phyloP scores from a whole-genome alignment of 1,140 invertebrate species.

The Drosophila ohnishii region DNA sequence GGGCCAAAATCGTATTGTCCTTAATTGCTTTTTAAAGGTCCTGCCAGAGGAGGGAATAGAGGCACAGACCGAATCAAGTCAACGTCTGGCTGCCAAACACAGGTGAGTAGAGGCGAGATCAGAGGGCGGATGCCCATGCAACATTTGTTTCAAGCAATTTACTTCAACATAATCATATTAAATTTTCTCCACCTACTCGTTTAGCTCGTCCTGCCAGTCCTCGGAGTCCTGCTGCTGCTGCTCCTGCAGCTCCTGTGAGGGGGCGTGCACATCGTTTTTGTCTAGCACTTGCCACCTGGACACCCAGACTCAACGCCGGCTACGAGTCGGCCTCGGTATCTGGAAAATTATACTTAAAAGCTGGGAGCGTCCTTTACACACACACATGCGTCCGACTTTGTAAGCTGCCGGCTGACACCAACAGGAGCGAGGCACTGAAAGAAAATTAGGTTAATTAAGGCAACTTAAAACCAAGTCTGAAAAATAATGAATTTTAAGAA shows the following conservation, averaged over 20 bases:
- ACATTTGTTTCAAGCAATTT: conserved; percentile 80
- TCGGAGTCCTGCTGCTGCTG: conserved; percentile 30
- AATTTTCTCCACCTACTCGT: conserved; percentile 73
- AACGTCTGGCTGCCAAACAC: conserved; percentile 23
- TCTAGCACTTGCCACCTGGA: conserved; percentile 70
- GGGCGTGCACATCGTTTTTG: conserved; percentile 76
- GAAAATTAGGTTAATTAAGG: background rate
- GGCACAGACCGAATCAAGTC: conserved; percentile 40
- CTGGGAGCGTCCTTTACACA: conserved; percentile 57
- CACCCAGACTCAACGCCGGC: conserved; percentile 6
- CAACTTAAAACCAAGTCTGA: too few species aligned
- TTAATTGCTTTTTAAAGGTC: conserved; percentile 72
- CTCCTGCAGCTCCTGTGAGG: conserved; percentile 17
- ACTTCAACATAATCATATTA: conserved; percentile 80
- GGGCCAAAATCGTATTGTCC: conserved; percentile 54
- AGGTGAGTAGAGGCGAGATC: conserved; percentile 25
- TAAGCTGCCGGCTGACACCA: conserved; percentile 67
- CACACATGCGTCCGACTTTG: conserved; percentile 55
- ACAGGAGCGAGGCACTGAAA: conserved; percentile 16
- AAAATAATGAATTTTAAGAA: too few species aligned
- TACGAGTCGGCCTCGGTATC: conserved; percentile 14
- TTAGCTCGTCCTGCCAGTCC: conserved; percentile 34
- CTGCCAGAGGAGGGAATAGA: conserved; percentile 7
- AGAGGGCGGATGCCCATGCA: conserved; percentile 51
- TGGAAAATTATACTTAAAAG: conserved; percentile 72